phyloP scores from a whole-genome alignment of 2,797 vertebrate species.

The Diceros bicornis region DNA sequence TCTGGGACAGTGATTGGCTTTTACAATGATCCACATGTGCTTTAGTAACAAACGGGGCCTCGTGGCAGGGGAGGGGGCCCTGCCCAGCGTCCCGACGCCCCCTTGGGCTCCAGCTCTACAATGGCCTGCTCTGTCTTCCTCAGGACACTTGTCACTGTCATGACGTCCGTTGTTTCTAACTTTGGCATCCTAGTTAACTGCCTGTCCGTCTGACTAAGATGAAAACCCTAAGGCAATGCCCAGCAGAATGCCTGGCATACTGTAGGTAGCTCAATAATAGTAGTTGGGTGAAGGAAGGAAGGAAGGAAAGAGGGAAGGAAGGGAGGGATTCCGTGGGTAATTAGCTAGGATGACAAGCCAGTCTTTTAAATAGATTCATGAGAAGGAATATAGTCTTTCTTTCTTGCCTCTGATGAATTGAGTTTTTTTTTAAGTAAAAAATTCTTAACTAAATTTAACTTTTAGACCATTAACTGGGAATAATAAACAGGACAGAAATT shows the following conservation, averaged over 20 bases:
- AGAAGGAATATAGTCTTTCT: neutral
- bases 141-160: neutral
- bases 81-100: neutral
- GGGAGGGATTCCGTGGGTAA: neutral
- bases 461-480: conserved; percentile 8
- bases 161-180: neutral
- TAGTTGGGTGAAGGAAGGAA: neutral
- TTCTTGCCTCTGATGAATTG: neutral
- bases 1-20: neutral
- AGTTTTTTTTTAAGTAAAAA: conserved; percentile 47
- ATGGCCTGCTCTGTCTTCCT: too few species aligned
- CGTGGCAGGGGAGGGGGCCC: neutral
- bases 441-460: neutral
- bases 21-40: neutral
- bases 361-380: neutral
- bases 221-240: neutral
- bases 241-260: too few species aligned
- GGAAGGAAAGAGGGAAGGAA: too few species aligned
- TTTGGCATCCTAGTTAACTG: neutral
- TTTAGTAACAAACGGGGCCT: neutral
- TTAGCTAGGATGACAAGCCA: neutral
- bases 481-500: neutral
- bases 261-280: neutral
- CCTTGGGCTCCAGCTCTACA: too few species aligned
- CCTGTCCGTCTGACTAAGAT: neutral